These are phyloP conservation scores for Drosophila pseudoobscura DNA, from an alignment of 1,140 invertebrate genomes.

Conservation along the genomic window DNA sequence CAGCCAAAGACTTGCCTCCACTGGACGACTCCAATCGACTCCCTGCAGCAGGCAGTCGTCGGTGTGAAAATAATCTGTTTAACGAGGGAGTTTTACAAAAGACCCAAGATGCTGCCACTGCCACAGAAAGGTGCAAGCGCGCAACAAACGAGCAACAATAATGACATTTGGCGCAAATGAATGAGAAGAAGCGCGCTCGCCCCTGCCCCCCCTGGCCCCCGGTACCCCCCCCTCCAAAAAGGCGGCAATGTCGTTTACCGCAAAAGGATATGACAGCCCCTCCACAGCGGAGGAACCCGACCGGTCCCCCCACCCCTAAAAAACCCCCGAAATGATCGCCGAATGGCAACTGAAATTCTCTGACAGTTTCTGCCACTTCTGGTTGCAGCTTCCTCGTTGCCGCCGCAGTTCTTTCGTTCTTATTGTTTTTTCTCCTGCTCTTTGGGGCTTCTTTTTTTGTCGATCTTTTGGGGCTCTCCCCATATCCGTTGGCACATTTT, in stretches of 20 bases:
- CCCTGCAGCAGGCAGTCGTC: constrained; percentile 20
- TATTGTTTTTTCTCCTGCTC: constrained; percentile 26
- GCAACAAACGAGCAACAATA: constrained; percentile 80
- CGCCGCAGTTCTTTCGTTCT: constrained; percentile 11
- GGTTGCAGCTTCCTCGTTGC: constrained; percentile 45
- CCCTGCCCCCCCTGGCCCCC: background rate
- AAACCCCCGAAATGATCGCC: background rate
- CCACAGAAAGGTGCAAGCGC: constrained; percentile 17
- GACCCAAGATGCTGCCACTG: constrained; percentile 48
- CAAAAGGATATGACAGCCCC: constrained; percentile 79
- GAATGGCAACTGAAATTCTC: constrained; percentile 30
- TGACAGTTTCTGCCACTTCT: constrained; percentile 39
- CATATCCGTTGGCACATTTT: constrained; percentile 6
- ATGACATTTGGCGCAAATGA: constrained; percentile 82
- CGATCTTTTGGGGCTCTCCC: constrained; percentile 16
- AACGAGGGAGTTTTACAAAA: constrained; percentile 81
- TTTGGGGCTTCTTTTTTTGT: background rate
- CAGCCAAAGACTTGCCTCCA: constrained; percentile 5
- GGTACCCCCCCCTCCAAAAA: background rate
- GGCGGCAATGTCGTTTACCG: constrained; percentile 42
- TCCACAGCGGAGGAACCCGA: constrained; percentile 29
- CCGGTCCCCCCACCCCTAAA: background rate
- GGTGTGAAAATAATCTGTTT: constrained; percentile 82
- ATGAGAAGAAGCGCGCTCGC: constrained; percentile 13
- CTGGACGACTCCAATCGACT: no score